A percentile compares a stretch with the other conserved stretches of the same genome.
Conservation (phyloP, 2,113 vertebrate genomes). For the Cephalopholis sonnerati region DNA sequence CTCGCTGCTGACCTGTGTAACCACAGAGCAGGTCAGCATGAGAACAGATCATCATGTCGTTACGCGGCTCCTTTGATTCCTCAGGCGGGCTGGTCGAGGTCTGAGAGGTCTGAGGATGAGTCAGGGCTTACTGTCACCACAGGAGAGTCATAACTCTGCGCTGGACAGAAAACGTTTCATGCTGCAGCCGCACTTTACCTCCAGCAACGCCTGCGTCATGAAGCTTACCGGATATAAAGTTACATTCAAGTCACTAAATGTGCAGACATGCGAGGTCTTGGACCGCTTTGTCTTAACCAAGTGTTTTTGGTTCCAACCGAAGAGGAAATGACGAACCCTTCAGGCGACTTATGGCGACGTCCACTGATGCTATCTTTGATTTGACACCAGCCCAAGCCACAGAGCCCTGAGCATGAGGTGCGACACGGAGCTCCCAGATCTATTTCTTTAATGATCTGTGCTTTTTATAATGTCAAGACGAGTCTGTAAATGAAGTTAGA, state of each 20-base stretch:
- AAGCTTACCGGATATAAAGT: conserved; percentile 7
- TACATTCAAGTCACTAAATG: neutral
- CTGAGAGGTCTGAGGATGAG: conserved; percentile 36
- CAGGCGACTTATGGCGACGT: neutral
- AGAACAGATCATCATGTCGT: conserved; percentile 19
- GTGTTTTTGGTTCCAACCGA: conserved; percentile 10
- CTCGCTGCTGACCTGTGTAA: conserved; percentile 52
- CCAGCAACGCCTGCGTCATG: neutral
- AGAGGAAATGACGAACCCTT: conserved; percentile 29
- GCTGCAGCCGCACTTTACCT: conserved; percentile 1
- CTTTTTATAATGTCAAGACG: conserved; percentile 65
- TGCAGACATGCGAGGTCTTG: conserved; percentile 24
- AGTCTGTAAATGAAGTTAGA: conserved; percentile 75
- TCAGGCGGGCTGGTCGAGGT: neutral
- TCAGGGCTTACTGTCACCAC: conserved; percentile 53
- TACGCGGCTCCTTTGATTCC: conserved; percentile 33
- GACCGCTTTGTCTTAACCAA: neutral
- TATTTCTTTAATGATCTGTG: conserved; percentile 54
- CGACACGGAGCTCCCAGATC: conserved; percentile 1
- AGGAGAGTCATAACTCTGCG: conserved; percentile 35
- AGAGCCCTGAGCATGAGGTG: conserved; percentile 14
- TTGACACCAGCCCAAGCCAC: conserved; percentile 44
- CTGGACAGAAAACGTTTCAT: conserved; percentile 2
- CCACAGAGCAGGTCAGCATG: conserved; percentile 14
- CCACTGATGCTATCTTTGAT: conserved; percentile 37